These are phyloP conservation scores for Eptatretus burgeri DNA, from an alignment of 2,113 vertebrate species.

Conservation along the genomic window DNA sequence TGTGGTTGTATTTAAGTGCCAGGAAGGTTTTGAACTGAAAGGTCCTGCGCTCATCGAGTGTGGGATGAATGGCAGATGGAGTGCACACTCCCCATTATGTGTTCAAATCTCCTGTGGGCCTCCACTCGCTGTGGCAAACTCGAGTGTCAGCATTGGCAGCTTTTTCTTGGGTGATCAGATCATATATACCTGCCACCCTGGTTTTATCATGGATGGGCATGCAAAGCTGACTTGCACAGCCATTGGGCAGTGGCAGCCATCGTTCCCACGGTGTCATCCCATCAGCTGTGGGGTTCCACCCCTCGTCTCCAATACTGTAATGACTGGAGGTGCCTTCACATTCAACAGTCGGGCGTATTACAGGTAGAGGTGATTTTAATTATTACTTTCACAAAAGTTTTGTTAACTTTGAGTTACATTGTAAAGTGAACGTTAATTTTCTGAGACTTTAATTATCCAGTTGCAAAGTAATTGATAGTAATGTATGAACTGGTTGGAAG, in stretches of 20 bases:
- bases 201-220: conserved; percentile 29
- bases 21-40: conserved; percentile 37
- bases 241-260: conserved; percentile 39
- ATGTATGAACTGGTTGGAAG: too few species aligned
- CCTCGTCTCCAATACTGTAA: conserved; percentile 23
- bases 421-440: too few species aligned
- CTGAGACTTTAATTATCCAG: too few species aligned
- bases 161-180: conserved; percentile 25
- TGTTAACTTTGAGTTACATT: too few species aligned
- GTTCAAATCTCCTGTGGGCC: conserved; percentile 28
- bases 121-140: conserved; percentile 32
- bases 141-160: conserved; percentile 31
- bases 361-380: conserved; percentile 26
- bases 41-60: conserved; percentile 41
- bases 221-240: conserved; percentile 37
- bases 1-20: conserved; percentile 27
- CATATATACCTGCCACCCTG: conserved; percentile 39
- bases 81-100: conserved; percentile 38
- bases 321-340: conserved; percentile 23
- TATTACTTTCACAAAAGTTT: too few species aligned
- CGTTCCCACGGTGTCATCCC: conserved; percentile 37
- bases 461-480: too few species aligned
- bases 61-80: conserved; percentile 44
- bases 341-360: conserved; percentile 46
- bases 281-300: conserved; percentile 50